Percentiles rank a stretch among this genome's conserved stretches.
Conservation (phyloP, 2,113 vertebrate species). For the Notechis scutatus region DNA sequence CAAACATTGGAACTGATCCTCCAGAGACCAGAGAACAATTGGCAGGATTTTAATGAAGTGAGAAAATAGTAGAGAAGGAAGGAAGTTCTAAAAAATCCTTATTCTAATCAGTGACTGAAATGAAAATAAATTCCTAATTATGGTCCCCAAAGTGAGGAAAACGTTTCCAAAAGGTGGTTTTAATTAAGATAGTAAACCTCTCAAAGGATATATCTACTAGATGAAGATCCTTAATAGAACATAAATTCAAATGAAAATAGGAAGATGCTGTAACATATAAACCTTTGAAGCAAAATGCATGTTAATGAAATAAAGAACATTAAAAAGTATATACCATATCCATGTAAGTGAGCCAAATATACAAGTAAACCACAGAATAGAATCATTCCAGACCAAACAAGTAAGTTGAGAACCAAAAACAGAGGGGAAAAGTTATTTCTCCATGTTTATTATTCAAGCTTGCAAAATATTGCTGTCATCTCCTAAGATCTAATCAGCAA, state of each 20-base stretch:
- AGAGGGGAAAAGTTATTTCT: not conserved
- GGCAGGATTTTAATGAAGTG: not conserved
- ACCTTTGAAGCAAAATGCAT: not conserved
- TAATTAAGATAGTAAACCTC: not conserved
- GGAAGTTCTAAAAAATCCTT: not conserved
- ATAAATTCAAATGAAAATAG: not conserved
- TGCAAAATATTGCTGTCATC: not conserved
- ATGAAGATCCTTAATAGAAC: not conserved
- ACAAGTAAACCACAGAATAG: not conserved
- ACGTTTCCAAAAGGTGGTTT: not conserved
- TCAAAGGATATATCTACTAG: not conserved
- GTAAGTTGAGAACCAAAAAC: not conserved
- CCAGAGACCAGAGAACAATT: not conserved
- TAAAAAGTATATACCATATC: not conserved
- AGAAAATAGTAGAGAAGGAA: not conserved
- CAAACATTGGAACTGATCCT: not conserved
- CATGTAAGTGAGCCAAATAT: not conserved
- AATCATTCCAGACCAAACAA: not conserved
- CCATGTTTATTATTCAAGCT: not conserved
- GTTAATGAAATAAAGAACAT: not conserved
- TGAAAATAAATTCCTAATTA: not conserved
- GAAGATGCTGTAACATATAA: not conserved
- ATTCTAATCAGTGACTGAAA: not conserved
- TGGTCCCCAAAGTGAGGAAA: not conserved
- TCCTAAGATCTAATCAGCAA: not conserved